Evolutionary conservation across 2,888 invertebrate species (phyloP), one percentile per base, ranked within the genome.

Genomic region (Agrochola lota): DNA sequence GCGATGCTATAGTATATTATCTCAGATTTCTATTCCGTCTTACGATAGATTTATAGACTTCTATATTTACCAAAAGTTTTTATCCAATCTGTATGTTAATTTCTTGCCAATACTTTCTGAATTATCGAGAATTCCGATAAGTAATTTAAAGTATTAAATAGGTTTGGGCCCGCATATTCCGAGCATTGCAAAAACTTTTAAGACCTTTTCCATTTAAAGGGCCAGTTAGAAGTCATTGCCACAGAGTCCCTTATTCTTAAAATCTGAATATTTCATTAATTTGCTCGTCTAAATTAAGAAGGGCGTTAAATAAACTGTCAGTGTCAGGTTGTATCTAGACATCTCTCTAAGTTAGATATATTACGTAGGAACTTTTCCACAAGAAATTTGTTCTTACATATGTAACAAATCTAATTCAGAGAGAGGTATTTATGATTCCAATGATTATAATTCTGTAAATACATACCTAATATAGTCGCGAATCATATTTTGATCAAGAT

Each of bases 221-320:
- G 8, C 17, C n/a, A 17, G 7, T 23, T 23, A 43, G 17, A 57
- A 78, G 26, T 40, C 17, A 68, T 40, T 9, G 9, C 4, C 68
- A 43, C n/a, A 43, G 63, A 43, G 0, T 63, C 26, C 79, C 30
- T n/a, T 15, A 30, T 73, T 30, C 9, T 8, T 55, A 11, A 52
- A 35, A 62, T 70, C 30, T n/a, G 40, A 76, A 83, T 46, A 69
- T 62, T 66, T 59, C 0, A 49, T 70, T 30, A 68, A 59, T 35
- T 70, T 49, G 5, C 26, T 43, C n/a, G 12, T 52, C n/a, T 64
- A 69, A 35, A 35, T 77, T 77, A 63, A 26, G 30, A 52, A 17
- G 1, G 26, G 23, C 35, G 49, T 52, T 7, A 64, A 60, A 75
- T 46, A 55, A 35, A 23, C 62, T 82, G 77, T 63, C 35, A 35